These are phyloP conservation scores for Ceyx margarethae DNA, from an alignment of 2,113 vertebrate species.

Conservation along the genomic window DNA sequence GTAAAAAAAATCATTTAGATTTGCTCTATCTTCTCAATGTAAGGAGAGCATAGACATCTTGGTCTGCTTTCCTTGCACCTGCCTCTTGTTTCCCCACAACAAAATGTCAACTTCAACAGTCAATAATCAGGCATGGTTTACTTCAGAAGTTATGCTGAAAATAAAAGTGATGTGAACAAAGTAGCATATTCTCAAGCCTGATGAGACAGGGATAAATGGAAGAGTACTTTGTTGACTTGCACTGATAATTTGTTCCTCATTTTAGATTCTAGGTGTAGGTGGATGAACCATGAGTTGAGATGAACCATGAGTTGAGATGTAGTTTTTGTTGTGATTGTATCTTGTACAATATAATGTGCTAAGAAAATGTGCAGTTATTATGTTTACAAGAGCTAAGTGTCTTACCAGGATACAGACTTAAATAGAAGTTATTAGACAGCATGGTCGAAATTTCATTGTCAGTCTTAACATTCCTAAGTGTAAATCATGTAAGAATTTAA, in stretches of 20 bases:
- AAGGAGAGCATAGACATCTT: neutral
- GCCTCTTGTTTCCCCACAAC: neutral
- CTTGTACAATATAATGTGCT: neutral
- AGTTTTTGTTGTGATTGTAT: neutral
- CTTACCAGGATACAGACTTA: neutral
- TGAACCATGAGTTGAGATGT: neutral
- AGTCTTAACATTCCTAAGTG: neutral
- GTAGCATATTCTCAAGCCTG: neutral
- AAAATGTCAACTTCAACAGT: neutral
- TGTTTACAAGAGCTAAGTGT: neutral
- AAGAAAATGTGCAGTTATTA: neutral
- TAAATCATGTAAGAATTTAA: slow-evolving; percentile 1
- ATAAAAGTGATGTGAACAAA: neutral
- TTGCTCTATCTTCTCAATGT: neutral
- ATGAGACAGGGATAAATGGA: neutral
- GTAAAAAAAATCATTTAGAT: neutral
- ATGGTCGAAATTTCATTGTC: neutral
- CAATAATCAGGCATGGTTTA: neutral
- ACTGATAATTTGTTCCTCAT: neutral
- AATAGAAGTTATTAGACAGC: neutral
- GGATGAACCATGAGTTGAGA: neutral
- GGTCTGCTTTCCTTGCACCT: neutral
- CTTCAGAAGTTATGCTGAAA: neutral
- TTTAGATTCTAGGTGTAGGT: neutral
- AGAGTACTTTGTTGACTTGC: neutral